A percentile compares a stretch with the other conserved stretches of the same genome.
These are phyloP conservation scores for Aporophyla lueneburgensis DNA, from an alignment of 2,888 invertebrate species.

Conservation along the genomic window DNA sequence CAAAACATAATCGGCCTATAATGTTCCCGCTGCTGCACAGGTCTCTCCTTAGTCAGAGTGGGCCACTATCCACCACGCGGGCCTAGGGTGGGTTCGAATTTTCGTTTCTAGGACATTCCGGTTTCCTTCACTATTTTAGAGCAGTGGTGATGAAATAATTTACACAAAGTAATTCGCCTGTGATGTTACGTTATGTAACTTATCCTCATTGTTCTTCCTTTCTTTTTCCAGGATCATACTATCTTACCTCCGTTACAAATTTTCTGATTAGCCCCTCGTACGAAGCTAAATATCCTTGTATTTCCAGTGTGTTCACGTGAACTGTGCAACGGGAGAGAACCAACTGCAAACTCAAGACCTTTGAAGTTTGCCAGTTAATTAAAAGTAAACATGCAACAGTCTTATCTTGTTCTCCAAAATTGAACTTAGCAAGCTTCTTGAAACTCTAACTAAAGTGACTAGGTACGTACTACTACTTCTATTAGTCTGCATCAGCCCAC, in stretches of 20 bases:
- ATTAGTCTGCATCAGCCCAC: too few species aligned
- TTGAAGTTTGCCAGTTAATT: constrained; percentile 23
- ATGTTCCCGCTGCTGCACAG: too few species aligned
- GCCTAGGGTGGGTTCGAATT: too few species aligned
- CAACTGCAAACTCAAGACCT: constrained; percentile 20
- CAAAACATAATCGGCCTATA: too few species aligned
- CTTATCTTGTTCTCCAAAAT: constrained; percentile 1
- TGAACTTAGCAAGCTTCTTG: not conserved
- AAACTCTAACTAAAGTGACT: not conserved
- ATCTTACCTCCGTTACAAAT: not conserved
- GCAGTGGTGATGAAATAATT: too few species aligned
- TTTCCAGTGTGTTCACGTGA: not conserved
- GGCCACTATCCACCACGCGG: too few species aligned
- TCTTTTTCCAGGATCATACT: not conserved
- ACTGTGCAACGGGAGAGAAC: not conserved
- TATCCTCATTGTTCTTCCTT: not conserved
- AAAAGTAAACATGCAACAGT: constrained; percentile 18
- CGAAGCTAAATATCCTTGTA: not conserved
- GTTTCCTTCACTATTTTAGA: too few species aligned
- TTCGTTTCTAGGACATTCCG: too few species aligned
- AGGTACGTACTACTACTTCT: not conserved
- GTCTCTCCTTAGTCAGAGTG: too few species aligned
- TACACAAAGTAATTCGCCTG: too few species aligned
- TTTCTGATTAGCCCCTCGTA: not conserved
- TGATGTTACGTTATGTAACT: not conserved